phyloP scores from a whole-genome alignment of 1,140 invertebrate species.

The Aphelinus certus region DNA sequence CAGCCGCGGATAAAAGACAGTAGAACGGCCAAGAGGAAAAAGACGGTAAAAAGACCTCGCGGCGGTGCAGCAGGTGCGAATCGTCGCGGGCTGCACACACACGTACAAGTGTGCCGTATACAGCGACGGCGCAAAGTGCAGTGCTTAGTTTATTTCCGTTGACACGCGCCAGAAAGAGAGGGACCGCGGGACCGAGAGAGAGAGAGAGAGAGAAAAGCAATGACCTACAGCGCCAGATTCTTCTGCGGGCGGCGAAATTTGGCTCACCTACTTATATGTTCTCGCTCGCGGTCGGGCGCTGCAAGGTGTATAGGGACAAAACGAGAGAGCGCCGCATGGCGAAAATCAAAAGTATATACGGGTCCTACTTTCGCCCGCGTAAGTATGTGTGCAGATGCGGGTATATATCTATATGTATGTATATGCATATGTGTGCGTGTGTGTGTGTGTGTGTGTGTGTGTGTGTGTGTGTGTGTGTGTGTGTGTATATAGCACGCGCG shows the following conservation, averaged over 20 bases:
- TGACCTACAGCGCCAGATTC: constrained; percentile 48
- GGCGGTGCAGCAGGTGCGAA: constrained; percentile 14
- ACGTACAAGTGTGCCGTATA: background rate
- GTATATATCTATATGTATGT: too few species aligned
- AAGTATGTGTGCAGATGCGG: too few species aligned
- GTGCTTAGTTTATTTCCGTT: background rate
- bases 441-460: too few species aligned
- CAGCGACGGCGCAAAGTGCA: background rate
- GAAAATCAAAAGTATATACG: too few species aligned
- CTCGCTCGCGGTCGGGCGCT: too few species aligned
- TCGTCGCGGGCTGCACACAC: background rate
- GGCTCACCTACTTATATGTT: constrained; percentile 22
- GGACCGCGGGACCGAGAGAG: background rate
- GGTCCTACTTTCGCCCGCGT: too few species aligned
- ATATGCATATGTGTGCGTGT: too few species aligned
- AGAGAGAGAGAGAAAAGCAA: constrained; percentile 35
- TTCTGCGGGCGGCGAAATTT: constrained; percentile 22
- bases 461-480: too few species aligned
- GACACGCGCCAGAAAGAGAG: background rate
- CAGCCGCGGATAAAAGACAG: background rate
- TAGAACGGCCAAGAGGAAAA: background rate
- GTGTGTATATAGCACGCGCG: too few species aligned
- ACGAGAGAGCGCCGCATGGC: too few species aligned
- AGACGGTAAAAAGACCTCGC: background rate
- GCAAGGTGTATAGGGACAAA: too few species aligned